Base-by-base conservation (phyloP, 2,797 vertebrate species). In the Schizopygopsis malacanthus region DNA sequence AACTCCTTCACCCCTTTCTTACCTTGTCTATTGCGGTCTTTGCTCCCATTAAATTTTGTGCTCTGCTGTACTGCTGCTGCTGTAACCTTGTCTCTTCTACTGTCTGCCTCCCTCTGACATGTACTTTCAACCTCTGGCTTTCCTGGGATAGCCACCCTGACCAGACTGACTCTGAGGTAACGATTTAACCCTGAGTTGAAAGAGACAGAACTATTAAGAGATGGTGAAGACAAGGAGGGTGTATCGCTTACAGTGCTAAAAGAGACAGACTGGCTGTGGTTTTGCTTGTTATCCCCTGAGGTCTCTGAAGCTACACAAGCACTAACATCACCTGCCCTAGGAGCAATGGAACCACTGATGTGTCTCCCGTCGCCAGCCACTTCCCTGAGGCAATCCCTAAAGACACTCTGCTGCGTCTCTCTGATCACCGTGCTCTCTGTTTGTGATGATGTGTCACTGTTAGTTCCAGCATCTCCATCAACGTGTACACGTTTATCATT, bases 151-250 rank as follows among this genome's bases (percentile, higher is more conserved):
- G 93, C 84, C 75, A 96, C 84, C 89, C 96, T 91, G 8, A 92
- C 95, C 45, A 96, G 90, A 83, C 86, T 92, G 71, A 96, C 94
- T 18, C 90, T 94, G 41, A 96, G 89, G 81, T 95, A 95, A 92
- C 94, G 94, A 88, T 92, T 95, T 86, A 95, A 89, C 43, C 88
- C 89, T 82, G 92, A 90, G 87, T 90, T 82, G 9, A 90, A 54
- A 39, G 91, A 91, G 13, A 85, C 39, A 67, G 81, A 33, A 70
- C 61, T 71, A 63, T 7, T 87, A 79, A 61, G 10, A 72, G 78
- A 83, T 67, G 69, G 69, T 39, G 82, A 33, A 22, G 78, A 71
- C 75, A 78, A 87, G 20, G 65, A 79, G 50, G 86, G 22, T 3
- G 25, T 47, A 63, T 28, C 70, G 18, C 13, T 28, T 50, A 83